Evolutionary conservation across 2,113 vertebrate genomes (phyloP).

Genomic region (Emydocephalus ijimae): DNA sequence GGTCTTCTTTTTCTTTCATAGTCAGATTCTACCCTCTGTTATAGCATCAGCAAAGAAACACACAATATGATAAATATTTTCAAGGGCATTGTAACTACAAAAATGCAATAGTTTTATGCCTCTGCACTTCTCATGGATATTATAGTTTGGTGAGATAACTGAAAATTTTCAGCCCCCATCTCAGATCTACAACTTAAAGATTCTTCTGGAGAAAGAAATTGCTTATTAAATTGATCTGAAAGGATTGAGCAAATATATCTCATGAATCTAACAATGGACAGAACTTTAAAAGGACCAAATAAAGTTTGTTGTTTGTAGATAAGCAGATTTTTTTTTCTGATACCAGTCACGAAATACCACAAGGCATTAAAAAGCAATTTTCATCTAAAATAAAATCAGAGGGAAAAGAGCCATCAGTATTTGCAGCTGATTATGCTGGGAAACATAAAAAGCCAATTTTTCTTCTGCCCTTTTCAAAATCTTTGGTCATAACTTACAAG

Average conservation of each 20-base stretch:
- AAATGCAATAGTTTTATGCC: neutral
- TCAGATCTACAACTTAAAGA: neutral
- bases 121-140: neutral
- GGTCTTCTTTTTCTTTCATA: neutral
- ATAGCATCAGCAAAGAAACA: too few species aligned
- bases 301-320: neutral
- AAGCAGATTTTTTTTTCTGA: neutral
- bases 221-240: neutral
- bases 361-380: neutral
- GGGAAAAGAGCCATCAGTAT: neutral
- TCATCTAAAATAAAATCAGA: neutral
- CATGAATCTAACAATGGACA: neutral
- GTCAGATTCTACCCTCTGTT: neutral
- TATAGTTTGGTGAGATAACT: neutral
- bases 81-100: neutral
- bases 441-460: neutral
- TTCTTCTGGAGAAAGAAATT: neutral
- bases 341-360: too few species aligned
- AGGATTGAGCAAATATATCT: neutral
- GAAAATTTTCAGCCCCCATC: neutral
- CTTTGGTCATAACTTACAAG: neutral
- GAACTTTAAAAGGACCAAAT: neutral
- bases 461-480: neutral
- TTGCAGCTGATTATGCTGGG: neutral
- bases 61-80: neutral